Evolutionary conservation across 2,888 invertebrate species (phyloP).

Genomic region (Aphodius granarius): DNA sequence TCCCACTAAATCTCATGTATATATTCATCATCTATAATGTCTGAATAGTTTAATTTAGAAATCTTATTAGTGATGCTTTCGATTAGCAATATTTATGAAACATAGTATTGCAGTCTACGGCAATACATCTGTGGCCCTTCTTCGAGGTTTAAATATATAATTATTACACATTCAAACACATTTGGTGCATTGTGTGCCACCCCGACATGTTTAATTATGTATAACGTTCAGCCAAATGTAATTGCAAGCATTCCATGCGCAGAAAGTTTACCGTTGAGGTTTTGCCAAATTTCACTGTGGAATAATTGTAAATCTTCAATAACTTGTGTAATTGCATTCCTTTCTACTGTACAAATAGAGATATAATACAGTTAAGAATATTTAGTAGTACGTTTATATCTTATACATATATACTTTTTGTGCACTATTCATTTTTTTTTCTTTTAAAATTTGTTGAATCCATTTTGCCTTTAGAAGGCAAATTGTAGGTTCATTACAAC

Average conservation of each 20-base stretch:
- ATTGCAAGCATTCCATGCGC: not conserved
- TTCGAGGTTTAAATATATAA: not conserved
- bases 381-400: no score
- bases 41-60: not conserved
- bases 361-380: no score
- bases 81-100: not conserved
- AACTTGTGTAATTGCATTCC: no score
- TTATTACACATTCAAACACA: not conserved
- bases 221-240: not conserved
- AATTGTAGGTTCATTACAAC: no score
- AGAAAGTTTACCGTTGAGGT: not conserved
- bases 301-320: not conserved
- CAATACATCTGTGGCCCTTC: not conserved
- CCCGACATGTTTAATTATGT: not conserved
- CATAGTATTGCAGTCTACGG: not conserved
- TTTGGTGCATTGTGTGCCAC: not conserved
- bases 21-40: not conserved
- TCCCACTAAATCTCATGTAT: not conserved
- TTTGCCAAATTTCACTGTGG: not conserved
- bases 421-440: no score
- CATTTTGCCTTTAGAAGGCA: no score
- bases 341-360: no score
- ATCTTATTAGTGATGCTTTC: not conserved
- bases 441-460: no score
- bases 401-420: no score